Evolutionary conservation across 1,140 invertebrate species (phyloP).

Genomic region (Glossosoma conforme): DNA sequence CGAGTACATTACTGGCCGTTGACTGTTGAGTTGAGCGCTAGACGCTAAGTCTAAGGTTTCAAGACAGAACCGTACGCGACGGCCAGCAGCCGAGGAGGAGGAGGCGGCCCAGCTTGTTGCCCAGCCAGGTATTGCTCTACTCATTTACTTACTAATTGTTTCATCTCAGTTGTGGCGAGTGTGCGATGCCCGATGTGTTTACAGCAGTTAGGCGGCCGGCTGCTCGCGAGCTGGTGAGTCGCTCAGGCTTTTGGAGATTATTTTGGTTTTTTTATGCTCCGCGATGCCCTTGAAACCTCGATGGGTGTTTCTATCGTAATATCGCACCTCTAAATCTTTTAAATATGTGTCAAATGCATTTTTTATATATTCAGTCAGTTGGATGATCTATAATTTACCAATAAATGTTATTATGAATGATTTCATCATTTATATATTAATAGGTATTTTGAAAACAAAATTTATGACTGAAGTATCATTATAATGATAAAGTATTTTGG

Average conservation of each 20-base stretch:
- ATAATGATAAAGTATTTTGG: too few relatives aligned
- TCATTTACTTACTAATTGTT: slow-evolving; percentile 36
- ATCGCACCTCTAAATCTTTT: too few relatives aligned
- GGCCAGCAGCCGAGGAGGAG: too few relatives aligned
- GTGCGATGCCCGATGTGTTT: slow-evolving; percentile 28
- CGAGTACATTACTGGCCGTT: slow-evolving; percentile 48
- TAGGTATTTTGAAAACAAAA: neutral
- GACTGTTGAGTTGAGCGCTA: slow-evolving; percentile 45
- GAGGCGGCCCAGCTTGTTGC: too few relatives aligned
- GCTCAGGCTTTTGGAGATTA: neutral
- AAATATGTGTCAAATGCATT: too few relatives aligned
- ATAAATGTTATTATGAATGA: too few relatives aligned
- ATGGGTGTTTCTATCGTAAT: too few relatives aligned
- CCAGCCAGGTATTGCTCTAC: slow-evolving; percentile 52
- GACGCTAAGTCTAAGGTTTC: slow-evolving; percentile 53
- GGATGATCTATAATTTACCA: too few relatives aligned
- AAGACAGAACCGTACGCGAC: slow-evolving; percentile 43
- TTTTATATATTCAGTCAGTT: too few relatives aligned
- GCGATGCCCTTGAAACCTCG: too few relatives aligned
- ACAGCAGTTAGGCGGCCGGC: slow-evolving; percentile 13
- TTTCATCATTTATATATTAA: neutral
- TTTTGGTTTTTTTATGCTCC: too few relatives aligned
- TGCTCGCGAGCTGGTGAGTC: slow-evolving; percentile 25
- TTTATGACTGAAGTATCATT: too few relatives aligned
- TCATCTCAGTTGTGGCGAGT: slow-evolving; percentile 37